These are phyloP conservation scores for Hydractinia symbiolongicarpus DNA, from an alignment of 30 jellyfish, hydroid and myxozoan species.

Conservation along the genomic window DNA sequence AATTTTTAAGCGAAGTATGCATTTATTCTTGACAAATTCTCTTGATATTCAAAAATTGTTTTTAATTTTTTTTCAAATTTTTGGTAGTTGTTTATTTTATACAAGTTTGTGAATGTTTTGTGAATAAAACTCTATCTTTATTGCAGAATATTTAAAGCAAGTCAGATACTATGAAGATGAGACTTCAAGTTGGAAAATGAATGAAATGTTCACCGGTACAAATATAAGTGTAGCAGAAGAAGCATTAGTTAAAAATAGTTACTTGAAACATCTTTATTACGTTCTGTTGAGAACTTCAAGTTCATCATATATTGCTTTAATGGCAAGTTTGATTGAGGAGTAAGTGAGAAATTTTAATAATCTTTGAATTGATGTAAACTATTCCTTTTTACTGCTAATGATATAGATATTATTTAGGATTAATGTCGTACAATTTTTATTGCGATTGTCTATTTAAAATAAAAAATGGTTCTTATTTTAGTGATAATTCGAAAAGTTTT, in stretches of 20 bases:
- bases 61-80: not conserved
- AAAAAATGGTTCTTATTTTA: constrained; percentile 1
- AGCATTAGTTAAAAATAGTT: no score
- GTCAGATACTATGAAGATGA: not conserved
- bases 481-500: constrained; percentile 37
- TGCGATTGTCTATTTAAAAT: not conserved
- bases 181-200: not conserved
- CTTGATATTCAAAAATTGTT: not conserved
- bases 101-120: not conserved
- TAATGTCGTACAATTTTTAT: not conserved
- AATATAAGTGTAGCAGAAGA: not conserved
- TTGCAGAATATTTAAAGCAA: not conserved
- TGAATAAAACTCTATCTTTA: no score
- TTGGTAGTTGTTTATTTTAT: not conserved
- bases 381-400: not conserved
- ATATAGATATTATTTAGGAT: not conserved
- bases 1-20: no score
- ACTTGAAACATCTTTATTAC: not conserved
- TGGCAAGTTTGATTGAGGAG: constrained; percentile 29
- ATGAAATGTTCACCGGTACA: constrained; percentile 7
- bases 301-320: constrained; percentile 4
- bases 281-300: not conserved
- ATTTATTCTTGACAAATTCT: not conserved
- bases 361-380: not conserved
- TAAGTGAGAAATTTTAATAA: not conserved